Evolutionary conservation across 2,113 vertebrate genomes (phyloP).

Genomic region (Tachycineta bicolor): DNA sequence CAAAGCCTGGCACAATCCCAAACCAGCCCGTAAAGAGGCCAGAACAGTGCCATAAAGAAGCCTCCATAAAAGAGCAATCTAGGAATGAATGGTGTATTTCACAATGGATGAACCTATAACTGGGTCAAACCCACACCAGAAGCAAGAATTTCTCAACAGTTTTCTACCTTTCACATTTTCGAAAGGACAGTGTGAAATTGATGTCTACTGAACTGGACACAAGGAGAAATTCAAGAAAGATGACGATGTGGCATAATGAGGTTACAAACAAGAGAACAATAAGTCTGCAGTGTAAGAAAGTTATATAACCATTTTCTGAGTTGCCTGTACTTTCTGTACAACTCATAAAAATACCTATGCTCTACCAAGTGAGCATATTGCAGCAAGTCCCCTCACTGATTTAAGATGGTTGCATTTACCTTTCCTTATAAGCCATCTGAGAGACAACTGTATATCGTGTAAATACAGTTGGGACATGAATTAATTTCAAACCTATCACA

Average conservation of each 20-base stretch:
- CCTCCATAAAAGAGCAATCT: background rate
- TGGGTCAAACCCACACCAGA: background rate
- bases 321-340: background rate
- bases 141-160: background rate
- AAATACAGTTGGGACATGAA: slow-evolving; percentile 47
- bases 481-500: slow-evolving; percentile 76
- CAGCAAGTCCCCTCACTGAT: background rate
- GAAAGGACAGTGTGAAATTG: background rate
- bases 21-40: background rate
- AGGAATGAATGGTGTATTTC: background rate
- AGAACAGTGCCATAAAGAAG: background rate
- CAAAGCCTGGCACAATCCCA: background rate
- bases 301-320: background rate
- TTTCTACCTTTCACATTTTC: background rate
- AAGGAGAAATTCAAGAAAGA: background rate
- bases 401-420: background rate
- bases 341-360: background rate
- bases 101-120: background rate
- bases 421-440: slow-evolving; percentile 16
- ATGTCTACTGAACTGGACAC: background rate
- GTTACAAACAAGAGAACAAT: background rate
- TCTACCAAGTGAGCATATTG: background rate
- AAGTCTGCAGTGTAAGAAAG: background rate
- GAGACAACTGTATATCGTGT: slow-evolving; percentile 47
- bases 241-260: background rate